phyloP scores from a whole-genome alignment of 2,113 vertebrate genomes.

The Tragelaphus strepsiceros region DNA sequence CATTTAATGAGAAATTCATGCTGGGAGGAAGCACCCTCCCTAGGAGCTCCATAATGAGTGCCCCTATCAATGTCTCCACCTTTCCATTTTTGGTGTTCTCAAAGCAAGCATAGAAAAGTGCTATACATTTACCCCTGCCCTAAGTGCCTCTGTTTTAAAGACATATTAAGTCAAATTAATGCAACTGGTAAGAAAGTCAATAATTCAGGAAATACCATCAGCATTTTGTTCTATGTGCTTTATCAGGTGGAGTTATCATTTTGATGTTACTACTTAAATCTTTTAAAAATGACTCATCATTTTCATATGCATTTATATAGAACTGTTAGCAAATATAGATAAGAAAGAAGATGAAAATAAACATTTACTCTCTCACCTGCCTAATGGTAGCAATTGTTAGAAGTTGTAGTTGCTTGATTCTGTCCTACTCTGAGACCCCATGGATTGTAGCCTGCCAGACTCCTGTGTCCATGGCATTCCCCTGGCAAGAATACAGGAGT shows the following conservation, averaged over 20 bases:
- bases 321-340: not conserved
- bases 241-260: not conserved
- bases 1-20: slow-evolving; percentile 47
- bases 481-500: not conserved
- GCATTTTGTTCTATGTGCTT: not conserved
- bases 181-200: not conserved
- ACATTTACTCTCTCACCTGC: not conserved
- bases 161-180: not conserved
- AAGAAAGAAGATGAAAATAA: not conserved
- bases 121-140: not conserved
- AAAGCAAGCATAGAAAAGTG: not conserved
- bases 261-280: not conserved
- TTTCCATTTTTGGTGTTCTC: not conserved
- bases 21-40: slow-evolving; percentile 34
- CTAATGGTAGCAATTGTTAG: not conserved
- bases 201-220: not conserved
- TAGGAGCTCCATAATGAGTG: not conserved
- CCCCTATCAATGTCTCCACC: not conserved
- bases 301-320: not conserved
- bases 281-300: not conserved
- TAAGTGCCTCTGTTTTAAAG: not conserved
- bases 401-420: not conserved
- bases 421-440: not conserved
- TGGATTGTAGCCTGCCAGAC: not conserved
- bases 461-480: not conserved